These are phyloP conservation scores for Nomada flava DNA, from an alignment of 2,888 invertebrate species.

Conservation along the genomic window DNA sequence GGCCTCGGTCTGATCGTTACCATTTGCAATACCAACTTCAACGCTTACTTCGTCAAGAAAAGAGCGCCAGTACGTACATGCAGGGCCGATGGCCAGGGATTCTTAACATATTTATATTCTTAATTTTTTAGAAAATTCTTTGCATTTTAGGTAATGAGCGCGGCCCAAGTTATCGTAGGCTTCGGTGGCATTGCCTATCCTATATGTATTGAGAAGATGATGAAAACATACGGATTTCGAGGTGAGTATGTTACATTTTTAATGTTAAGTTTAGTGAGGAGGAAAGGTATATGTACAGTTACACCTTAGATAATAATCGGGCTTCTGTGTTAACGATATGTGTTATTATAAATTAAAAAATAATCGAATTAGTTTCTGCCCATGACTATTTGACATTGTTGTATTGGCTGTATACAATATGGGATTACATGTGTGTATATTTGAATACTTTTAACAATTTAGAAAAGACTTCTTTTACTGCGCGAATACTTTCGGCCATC, in stretches of 20 bases:
- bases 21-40: conserved; percentile 90
- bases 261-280: background rate
- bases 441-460: no score
- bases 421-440: no score
- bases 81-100: background rate
- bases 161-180: conserved; percentile 90
- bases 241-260: conserved; percentile 81
- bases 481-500: no score
- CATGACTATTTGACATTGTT: no score
- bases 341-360: no score
- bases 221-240: conserved; percentile 88
- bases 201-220: conserved; percentile 86
- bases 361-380: no score
- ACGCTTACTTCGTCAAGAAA: conserved; percentile 89
- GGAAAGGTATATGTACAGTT: no score
- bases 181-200: conserved; percentile 89
- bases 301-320: no score
- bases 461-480: no score
- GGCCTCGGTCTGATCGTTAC: conserved; percentile 91
- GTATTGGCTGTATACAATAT: no score
- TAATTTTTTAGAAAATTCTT: conserved; percentile 34
- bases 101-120: conserved; percentile 15
- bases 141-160: conserved; percentile 87
- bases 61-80: conserved; percentile 85
- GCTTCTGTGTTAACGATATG: no score